Evolutionary conservation across 2,888 invertebrate genomes (phyloP).

Genomic region (Drosophila vallismaia): DNA sequence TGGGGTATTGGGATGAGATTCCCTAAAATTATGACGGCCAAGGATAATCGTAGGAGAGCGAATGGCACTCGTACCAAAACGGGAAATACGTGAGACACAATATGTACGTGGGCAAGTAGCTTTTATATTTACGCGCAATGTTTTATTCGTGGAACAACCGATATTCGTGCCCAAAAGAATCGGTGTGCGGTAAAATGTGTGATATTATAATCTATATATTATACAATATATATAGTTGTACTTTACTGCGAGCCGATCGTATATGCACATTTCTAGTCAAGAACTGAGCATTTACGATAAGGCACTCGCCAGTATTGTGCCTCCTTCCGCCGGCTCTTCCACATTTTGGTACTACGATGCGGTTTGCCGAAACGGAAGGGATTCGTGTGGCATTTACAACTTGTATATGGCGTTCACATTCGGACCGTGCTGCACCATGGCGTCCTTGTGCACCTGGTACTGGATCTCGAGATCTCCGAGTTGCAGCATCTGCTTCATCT

Average conservation of each 20-base stretch:
- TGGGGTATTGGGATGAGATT: not conserved
- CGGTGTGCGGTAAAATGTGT: slow-evolving; percentile 19
- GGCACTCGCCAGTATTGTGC: not conserved
- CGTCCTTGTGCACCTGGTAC: slow-evolving; percentile 92
- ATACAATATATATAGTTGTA: not conserved
- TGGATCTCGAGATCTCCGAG: slow-evolving; percentile 85
- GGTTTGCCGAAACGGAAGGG: not conserved
- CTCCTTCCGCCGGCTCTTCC: not conserved
- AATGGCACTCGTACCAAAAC: slow-evolving; percentile 5
- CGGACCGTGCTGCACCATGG: slow-evolving; percentile 91
- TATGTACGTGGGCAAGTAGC: slow-evolving; percentile 20
- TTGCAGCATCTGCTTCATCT: slow-evolving; percentile 92
- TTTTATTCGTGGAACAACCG: slow-evolving; percentile 28
- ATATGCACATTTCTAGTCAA: slow-evolving; percentile 40
- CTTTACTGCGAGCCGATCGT: slow-evolving; percentile 38
- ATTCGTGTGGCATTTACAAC: slow-evolving; percentile 34
- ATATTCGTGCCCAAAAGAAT: not conserved
- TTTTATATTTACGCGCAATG: slow-evolving; percentile 23
- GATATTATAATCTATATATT: slow-evolving; percentile 2
- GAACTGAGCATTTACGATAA: slow-evolving; percentile 46
- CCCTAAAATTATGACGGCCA: slow-evolving; percentile 66
- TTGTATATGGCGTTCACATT: slow-evolving; percentile 86
- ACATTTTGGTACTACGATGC: not conserved
- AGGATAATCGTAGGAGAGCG: slow-evolving; percentile 59
- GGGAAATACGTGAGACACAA: slow-evolving; percentile 31